Base-by-base conservation (phyloP, 2,888 invertebrate species). In the Epicampocera succincta region DNA sequence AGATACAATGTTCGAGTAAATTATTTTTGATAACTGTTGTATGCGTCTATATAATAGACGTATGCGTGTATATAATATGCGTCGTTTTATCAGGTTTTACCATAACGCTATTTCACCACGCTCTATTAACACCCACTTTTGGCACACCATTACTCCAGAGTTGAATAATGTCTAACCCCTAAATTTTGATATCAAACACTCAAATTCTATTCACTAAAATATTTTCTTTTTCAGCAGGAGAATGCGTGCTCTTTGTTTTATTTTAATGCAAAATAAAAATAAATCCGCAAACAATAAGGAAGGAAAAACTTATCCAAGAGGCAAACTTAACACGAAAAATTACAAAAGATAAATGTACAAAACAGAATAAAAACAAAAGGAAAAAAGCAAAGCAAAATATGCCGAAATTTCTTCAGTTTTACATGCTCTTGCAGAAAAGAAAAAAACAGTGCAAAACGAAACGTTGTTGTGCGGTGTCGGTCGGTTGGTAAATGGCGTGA, bases 361-460 rank as follows among this genome's bases (percentile, higher is more conserved):
- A n/a, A 12, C 12, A 42, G 4, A 42, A 17, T 19, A 25, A 25
- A 3, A 25, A 46, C 46, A 8, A 13, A 52, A 42, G 15, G 66
- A 29, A 58, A 58, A 38, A 68, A 63, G 38, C 29, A 61, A 61
- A 33, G 15, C 17, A 56, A 61, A 61, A 69, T 69, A 33, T 76
- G 69, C 76, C 61, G 61, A 54, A 61, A 76, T 69, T 71, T 77
- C 54, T 46, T 54, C 38, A 54, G 44, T 61, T 63, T 69, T 48
- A n/a, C 63, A 15, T 54, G 60, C 69, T 74, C 46, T 56, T 65
- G 74, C 50, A 73, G 38, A 81, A 81, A 77, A 63, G 25, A 29
- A 44, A 81, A 81, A 77, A 63, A 33, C 73, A 81, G 81, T 77
- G 73, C 52, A 38, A 73, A 73, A 69, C 40, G 68, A 61, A 50